phyloP scores from a whole-genome alignment of 2,113 vertebrate species.

The Vulpes lagopus region DNA sequence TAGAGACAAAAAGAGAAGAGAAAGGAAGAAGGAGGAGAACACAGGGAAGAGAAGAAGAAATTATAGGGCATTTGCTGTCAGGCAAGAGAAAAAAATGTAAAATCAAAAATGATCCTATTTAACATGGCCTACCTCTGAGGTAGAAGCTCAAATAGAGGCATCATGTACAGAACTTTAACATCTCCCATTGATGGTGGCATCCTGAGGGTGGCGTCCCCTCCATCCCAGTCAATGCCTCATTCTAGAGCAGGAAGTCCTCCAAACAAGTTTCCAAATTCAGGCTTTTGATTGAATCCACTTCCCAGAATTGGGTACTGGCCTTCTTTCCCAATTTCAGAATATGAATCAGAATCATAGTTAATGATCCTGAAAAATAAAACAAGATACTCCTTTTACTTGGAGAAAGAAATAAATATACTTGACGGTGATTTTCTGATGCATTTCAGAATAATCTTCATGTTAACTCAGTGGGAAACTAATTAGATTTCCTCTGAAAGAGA shows the following conservation, averaged over 20 bases:
- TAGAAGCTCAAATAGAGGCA: not conserved
- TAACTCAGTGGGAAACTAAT: conserved; percentile 61
- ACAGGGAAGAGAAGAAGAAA: not conserved
- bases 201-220: not conserved
- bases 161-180: not conserved
- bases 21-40: not conserved
- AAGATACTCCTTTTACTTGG: conserved; percentile 47
- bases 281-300: conserved; percentile 61
- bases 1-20: not conserved
- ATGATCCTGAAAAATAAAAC: conserved; percentile 70
- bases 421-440: conserved; percentile 18
- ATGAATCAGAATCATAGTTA: conserved; percentile 63
- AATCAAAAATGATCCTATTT: not conserved
- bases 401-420: conserved; percentile 30
- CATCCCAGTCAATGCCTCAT: not conserved
- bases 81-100: not conserved
- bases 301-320: conserved; percentile 55
- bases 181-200: not conserved
- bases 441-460: conserved; percentile 52
- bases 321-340: conserved; percentile 53
- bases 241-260: conserved; percentile 8
- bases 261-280: conserved; percentile 36
- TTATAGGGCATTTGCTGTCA: not conserved
- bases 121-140: not conserved
- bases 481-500: conserved; percentile 68